Base-by-base conservation (phyloP, 2,888 invertebrate genomes). In the Lathronympha strigana region DNA sequence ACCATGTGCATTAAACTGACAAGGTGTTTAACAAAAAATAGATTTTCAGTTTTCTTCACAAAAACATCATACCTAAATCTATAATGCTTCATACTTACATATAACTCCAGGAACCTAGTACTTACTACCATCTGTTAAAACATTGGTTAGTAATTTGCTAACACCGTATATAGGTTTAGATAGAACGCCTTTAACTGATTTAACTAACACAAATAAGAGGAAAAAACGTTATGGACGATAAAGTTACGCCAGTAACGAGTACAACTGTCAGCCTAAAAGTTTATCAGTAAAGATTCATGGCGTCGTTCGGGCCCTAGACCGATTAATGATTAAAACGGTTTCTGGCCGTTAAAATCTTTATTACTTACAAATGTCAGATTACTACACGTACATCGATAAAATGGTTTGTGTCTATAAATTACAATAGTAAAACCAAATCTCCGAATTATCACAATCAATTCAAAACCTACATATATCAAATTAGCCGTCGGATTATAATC, bases 261-360 rank as follows among this genome's bases (percentile, higher is more conserved):
- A 47, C 21, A 47, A 47, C 47, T 47, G 47, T 36, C 51, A 21
- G 51, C 17, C 19, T 17, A 19, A 33, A 51, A 19, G 31, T 31
- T 51, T 51, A 11, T 11, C 13, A 51, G 31, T 31, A 19, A 51
- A 51, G 17, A 33, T 17, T 28, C 13, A 31, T 33, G 19, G 51
- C 51, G 51, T 25, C 13, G 33, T 51, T 33, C 5, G 19, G 31
- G 11, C 11, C 51, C 19, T 25, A 17, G 31, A 51, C 17, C 31
- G 33, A 33, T 33, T 28, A 49, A 25, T 25, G 49, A 25, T 49
- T 25, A n/a, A 21, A 51, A 33, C n/a, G 33, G 6, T 23, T 38
- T 15, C n/a, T 54, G 6, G 38, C 9, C 21, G n/a, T 38, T 54
- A 23, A 54, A 21, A 38, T 15, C 21, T n/a, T 13, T 31, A 31